Evolutionary conservation across 2,888 invertebrate species (phyloP).

Genomic region (Orthosia gracilis): DNA sequence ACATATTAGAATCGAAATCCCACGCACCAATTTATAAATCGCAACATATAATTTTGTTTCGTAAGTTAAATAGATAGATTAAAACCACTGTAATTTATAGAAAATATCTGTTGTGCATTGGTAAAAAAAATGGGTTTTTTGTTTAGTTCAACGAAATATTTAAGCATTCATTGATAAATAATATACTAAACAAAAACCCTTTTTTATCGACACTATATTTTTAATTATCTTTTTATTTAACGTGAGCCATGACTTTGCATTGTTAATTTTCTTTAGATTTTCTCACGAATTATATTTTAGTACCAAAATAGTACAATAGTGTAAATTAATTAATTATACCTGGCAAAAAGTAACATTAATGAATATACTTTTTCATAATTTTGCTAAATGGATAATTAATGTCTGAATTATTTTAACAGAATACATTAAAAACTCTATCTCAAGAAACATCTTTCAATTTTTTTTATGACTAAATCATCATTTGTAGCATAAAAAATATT

Average conservation of each 20-base stretch:
- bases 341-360: slow-evolving; percentile 30
- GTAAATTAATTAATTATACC: slow-evolving; percentile 26
- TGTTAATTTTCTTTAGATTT: neutral
- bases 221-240: neutral
- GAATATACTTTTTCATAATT: slow-evolving; percentile 22
- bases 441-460: slow-evolving; percentile 17
- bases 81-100: neutral
- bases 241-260: slow-evolving; percentile 12
- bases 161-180: too few relatives aligned
- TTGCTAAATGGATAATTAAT: slow-evolving; percentile 9
- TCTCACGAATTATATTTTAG: slow-evolving; percentile 29
- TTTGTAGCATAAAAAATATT: slow-evolving; percentile 5
- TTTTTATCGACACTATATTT: neutral
- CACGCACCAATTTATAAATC: slow-evolving; percentile 36
- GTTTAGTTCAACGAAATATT: too few relatives aligned
- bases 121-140: neutral
- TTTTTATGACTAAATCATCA: neutral
- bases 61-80: neutral
- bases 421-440: slow-evolving; percentile 6
- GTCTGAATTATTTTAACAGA: neutral
- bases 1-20: slow-evolving; percentile 35
- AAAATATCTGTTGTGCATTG: neutral
- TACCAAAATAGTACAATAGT: slow-evolving; percentile 33
- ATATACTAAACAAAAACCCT: too few relatives aligned
- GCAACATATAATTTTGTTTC: slow-evolving; percentile 11